Base-by-base conservation (phyloP, 1,140 invertebrate genomes). In the Bicyclus anynana region DNA sequence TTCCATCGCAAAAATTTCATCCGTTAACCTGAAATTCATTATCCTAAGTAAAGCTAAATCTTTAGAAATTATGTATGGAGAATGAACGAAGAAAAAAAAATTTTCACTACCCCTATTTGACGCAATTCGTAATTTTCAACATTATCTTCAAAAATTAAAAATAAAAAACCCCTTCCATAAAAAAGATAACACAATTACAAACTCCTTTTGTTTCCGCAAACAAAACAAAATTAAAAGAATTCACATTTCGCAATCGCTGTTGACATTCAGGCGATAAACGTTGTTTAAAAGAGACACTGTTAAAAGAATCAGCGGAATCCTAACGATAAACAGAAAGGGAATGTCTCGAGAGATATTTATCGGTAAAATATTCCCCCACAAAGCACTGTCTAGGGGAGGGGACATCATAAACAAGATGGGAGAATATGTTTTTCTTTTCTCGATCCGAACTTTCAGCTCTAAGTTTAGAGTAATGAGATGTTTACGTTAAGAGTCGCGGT, bases 291-390 rank as follows among this genome's bases (percentile, higher is more conserved):
- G 69, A 72, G 65, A 74, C 74, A 79, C 68, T 68, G 67, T 79
- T 70, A 69, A 57, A 69, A 62, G 71, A 83, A 83, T 83, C 80
- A 79, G 80, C 76, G 62, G 64, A 77, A 80, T 74, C 62, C 68
- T 59, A 74, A 80, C 67, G 70, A 80, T 81, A 81, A 81, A 81
- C 77, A 77, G 74, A 75, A 75, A 71, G 65, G 65, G 74, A 73
- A 75, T 53, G 40, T 44, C 74, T 72, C 71, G 62, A 72, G 60
- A 74, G 77, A 83, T 80, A 79, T 80, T 80, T 83, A 83, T 83
- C 71, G 69, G 65, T 77, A 74, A 79, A 80, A 74, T 83, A 83
- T 80, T 77, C 77, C 17, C 26, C 65, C 61, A 65, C 65, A 61
- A 72, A 73, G 49, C 42, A 61, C 53, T 61, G 64, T 44, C 52